Evolutionary conservation across 2,113 vertebrate species (phyloP).

Genomic region (Misgurnus anguillicaudatus): DNA sequence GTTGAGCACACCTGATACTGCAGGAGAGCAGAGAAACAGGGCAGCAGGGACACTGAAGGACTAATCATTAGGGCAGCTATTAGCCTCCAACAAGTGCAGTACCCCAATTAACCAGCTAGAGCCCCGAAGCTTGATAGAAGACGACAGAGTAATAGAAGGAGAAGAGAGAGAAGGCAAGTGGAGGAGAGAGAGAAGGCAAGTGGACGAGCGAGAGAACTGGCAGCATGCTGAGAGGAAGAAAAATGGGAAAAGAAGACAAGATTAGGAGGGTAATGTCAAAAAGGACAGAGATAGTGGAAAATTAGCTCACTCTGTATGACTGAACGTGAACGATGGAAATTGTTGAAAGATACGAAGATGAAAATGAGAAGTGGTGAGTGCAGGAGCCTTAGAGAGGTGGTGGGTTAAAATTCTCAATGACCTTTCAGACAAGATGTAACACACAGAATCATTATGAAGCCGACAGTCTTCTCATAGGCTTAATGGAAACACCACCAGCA

Average conservation of each 20-base stretch:
- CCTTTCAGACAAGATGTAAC: constrained; percentile 36
- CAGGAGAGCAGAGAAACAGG: background rate
- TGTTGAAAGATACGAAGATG: constrained; percentile 14
- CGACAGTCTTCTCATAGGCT: constrained; percentile 20
- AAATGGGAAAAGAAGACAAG: background rate
- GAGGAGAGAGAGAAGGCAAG: background rate
- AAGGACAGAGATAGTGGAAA: background rate
- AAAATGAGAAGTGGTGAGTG: constrained; percentile 10
- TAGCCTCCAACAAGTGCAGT: constrained; percentile 43
- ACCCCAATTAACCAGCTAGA: constrained; percentile 33
- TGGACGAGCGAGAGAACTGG: background rate
- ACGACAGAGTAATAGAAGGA: constrained; percentile 7
- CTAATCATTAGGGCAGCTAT: constrained; percentile 38
- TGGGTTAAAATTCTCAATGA: constrained; percentile 34
- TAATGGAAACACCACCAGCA: constrained; percentile 38
- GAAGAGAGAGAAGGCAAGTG: background rate
- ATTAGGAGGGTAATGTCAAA: constrained; percentile 18
- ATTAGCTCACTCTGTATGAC: background rate
- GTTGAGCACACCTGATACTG: constrained; percentile 39
- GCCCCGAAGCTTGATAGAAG: constrained; percentile 26
- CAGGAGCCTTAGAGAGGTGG: constrained; percentile 13
- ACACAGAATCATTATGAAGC: constrained; percentile 39
- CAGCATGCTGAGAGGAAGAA: background rate
- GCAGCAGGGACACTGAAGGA: constrained; percentile 6
- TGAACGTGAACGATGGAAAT: constrained; percentile 22